phyloP scores from a whole-genome alignment of 2,797 vertebrate genomes.

The Chaetophractus vellerosus region DNA sequence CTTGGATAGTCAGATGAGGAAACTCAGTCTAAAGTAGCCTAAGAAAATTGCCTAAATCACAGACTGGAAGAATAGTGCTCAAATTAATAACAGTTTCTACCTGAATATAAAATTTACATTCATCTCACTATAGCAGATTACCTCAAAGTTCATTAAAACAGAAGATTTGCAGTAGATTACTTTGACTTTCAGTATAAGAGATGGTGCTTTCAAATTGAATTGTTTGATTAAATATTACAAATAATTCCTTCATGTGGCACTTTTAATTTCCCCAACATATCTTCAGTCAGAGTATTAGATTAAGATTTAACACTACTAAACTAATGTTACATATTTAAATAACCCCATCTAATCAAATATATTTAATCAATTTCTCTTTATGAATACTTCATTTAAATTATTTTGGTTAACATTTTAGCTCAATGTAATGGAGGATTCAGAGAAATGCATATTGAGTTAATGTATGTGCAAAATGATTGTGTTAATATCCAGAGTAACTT shows the following conservation, averaged over 20 bases:
- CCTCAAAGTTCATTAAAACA: slow-evolving; percentile 52
- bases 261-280: slow-evolving; percentile 72
- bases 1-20: neutral
- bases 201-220: slow-evolving; percentile 54
- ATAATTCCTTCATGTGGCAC: slow-evolving; percentile 71
- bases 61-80: neutral
- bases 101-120: slow-evolving; percentile 32
- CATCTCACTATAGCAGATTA: slow-evolving; percentile 9
- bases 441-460: neutral
- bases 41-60: neutral
- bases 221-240: slow-evolving; percentile 69
- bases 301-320: slow-evolving; percentile 59
- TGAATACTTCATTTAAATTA: slow-evolving; percentile 69
- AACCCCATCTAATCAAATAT: slow-evolving; percentile 49
- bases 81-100: neutral
- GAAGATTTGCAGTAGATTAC: slow-evolving; percentile 52
- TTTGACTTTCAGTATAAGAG: slow-evolving; percentile 62
- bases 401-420: slow-evolving; percentile 58
- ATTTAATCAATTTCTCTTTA: slow-evolving; percentile 75
- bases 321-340: slow-evolving; percentile 65
- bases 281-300: slow-evolving; percentile 56
- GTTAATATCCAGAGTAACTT: neutral
- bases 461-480: neutral
- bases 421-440: neutral
- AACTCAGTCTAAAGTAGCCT: neutral